Evolutionary conservation across 2,888 invertebrate genomes (phyloP).

Genomic region (Cremastinae sp.): DNA sequence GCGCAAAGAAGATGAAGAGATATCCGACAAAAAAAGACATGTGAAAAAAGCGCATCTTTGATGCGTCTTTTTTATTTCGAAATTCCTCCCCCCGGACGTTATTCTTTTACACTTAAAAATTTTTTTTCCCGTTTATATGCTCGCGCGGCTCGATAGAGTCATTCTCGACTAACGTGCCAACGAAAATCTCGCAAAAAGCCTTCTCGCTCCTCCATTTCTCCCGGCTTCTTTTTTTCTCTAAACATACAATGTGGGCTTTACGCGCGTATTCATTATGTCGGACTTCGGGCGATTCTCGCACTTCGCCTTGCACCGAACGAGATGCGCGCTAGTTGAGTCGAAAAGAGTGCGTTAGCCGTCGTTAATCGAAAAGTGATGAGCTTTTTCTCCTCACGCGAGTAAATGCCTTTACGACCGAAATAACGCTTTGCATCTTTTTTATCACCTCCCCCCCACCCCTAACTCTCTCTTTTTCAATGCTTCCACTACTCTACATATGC

Average conservation of each 20-base stretch:
- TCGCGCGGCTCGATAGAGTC: constrained; percentile 64
- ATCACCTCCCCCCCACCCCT: not conserved
- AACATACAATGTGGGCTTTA: constrained; percentile 2
- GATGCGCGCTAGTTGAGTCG: constrained; percentile 19
- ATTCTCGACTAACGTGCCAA: constrained; percentile 63
- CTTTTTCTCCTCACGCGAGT: constrained; percentile 8
- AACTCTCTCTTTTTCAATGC: not conserved
- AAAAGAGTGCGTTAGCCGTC: constrained; percentile 9
- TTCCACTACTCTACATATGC: too few species aligned
- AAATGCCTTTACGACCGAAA: constrained; percentile 7
- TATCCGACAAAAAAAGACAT: too few species aligned
- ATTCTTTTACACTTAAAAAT: not conserved
- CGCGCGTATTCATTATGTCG: constrained; percentile 9
- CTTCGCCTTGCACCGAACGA: not conserved
- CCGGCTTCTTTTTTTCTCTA: not conserved
- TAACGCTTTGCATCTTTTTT: constrained; percentile 9
- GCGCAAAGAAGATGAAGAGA: too few species aligned
- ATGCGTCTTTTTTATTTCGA: too few species aligned
- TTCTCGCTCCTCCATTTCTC: constrained; percentile 4
- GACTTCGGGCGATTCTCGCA: constrained; percentile 26
- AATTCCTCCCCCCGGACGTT: too few species aligned
- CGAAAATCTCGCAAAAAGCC: constrained; percentile 22
- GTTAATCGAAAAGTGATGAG: constrained; percentile 55
- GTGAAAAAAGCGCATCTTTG: too few species aligned
- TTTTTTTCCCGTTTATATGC: constrained; percentile 56